Percentiles rank a stretch among this genome's conserved stretches.
phyloP scores from a whole-genome alignment of 2,797 vertebrate species.

The Enteromius paludinosus region DNA sequence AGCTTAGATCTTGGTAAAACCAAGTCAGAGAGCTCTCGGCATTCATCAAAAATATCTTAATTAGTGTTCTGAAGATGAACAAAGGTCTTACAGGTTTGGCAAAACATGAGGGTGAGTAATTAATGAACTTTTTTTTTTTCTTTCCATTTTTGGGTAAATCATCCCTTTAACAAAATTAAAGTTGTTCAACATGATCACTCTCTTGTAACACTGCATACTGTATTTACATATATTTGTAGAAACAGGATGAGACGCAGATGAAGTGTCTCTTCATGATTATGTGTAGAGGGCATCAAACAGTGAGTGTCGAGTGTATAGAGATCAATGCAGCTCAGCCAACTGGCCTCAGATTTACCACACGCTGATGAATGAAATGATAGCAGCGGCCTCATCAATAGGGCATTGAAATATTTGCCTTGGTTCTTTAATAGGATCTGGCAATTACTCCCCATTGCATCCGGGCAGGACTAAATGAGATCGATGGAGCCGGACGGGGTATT shows the following conservation, averaged over 20 bases:
- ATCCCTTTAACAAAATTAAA: neutral
- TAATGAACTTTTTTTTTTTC: too few species aligned
- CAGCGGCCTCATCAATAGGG: conserved; percentile 64
- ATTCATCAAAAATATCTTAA: too few species aligned
- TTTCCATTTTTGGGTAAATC: neutral
- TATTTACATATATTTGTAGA: neutral
- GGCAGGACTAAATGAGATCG: conserved; percentile 69
- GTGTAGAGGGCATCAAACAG: conserved; percentile 49
- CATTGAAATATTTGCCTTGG: conserved; percentile 75
- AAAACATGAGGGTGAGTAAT: too few species aligned
- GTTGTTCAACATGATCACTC: neutral
- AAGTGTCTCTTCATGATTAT: conserved; percentile 31
- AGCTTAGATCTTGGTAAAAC: too few species aligned
- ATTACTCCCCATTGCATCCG: conserved; percentile 62
- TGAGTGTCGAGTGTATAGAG: conserved; percentile 43
- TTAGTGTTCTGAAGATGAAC: too few species aligned
- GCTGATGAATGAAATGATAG: conserved; percentile 65
- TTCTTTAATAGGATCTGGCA: conserved; percentile 77
- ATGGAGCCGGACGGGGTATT: conserved; percentile 64
- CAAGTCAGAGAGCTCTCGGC: too few species aligned
- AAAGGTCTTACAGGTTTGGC: too few species aligned
- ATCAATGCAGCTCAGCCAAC: conserved; percentile 49
- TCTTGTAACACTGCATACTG: neutral
- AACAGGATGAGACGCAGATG: conserved; percentile 42
- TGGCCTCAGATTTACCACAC: conserved; percentile 50